These are phyloP conservation scores for Heterochromis multidens DNA, from an alignment of 2,113 vertebrate genomes.

Conservation along the genomic window DNA sequence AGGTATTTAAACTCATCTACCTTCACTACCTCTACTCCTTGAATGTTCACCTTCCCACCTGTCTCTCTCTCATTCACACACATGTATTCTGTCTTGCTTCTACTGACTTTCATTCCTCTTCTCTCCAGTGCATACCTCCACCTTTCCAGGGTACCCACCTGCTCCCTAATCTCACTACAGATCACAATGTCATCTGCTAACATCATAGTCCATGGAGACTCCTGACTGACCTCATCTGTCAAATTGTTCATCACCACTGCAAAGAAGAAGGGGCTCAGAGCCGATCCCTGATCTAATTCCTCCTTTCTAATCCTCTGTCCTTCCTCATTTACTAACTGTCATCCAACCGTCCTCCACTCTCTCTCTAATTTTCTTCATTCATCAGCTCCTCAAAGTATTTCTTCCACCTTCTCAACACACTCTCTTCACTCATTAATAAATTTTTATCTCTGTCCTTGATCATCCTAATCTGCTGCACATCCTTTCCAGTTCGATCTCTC, in stretches of 20 bases:
- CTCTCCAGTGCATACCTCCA: not conserved
- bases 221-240: not conserved
- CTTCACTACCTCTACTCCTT: no score
- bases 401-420: not conserved
- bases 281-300: not conserved
- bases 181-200: not conserved
- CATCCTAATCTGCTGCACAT: not conserved
- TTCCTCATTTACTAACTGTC: not conserved
- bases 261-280: not conserved
- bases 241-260: not conserved
- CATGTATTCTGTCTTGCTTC: no score
- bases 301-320: not conserved
- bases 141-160: not conserved
- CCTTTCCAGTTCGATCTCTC: not conserved
- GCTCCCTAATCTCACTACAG: not conserved
- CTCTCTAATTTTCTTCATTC: not conserved
- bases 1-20: no score
- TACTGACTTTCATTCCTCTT: not conserved
- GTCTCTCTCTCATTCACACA: no score
- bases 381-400: not conserved
- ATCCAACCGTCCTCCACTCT: no score
- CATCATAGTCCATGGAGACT: fast-evolving
- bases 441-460: not conserved
- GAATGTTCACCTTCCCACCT: no score
- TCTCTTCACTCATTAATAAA: not conserved